Conservation (phyloP, 2,113 vertebrate genomes). For the Daphoenositta chrysoptera region DNA sequence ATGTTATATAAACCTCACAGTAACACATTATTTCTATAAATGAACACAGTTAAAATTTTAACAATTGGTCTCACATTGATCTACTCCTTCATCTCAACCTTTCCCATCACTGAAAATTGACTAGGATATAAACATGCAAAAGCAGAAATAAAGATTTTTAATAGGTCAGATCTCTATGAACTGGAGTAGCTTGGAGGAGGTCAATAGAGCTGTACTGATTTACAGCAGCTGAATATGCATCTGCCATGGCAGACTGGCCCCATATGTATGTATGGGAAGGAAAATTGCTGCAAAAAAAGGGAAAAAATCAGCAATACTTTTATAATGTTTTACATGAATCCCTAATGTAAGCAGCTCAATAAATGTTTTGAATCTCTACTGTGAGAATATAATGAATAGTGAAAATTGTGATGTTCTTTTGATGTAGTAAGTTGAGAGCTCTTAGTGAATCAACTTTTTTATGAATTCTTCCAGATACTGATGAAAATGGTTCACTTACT, state of each 20-base stretch:
- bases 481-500: constrained; percentile 67
- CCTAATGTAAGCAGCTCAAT: neutral
- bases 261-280: neutral
- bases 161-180: constrained; percentile 11
- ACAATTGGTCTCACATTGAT: constrained; percentile 37
- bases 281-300: neutral
- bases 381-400: constrained; percentile 46
- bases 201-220: constrained; percentile 9
- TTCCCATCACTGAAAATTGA: constrained; percentile 37
- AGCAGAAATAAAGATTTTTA: constrained; percentile 55
- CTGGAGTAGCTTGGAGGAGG: neutral
- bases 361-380: constrained; percentile 6
- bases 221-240: neutral
- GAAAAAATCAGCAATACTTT: neutral
- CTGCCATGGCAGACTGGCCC: neutral
- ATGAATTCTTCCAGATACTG: constrained; percentile 71
- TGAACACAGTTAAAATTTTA: neutral
- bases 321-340: neutral
- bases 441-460: constrained; percentile 72
- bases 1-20: neutral
- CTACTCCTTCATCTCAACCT: constrained; percentile 12
- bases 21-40: neutral
- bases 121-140: constrained; percentile 31
- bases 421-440: constrained; percentile 63
- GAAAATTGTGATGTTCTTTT: constrained; percentile 65